A percentile compares a stretch with the other conserved stretches of the same genome.
These are phyloP conservation scores for Takifugu bimaculatus DNA, from an alignment of 2,113 vertebrate species.

Conservation along the genomic window DNA sequence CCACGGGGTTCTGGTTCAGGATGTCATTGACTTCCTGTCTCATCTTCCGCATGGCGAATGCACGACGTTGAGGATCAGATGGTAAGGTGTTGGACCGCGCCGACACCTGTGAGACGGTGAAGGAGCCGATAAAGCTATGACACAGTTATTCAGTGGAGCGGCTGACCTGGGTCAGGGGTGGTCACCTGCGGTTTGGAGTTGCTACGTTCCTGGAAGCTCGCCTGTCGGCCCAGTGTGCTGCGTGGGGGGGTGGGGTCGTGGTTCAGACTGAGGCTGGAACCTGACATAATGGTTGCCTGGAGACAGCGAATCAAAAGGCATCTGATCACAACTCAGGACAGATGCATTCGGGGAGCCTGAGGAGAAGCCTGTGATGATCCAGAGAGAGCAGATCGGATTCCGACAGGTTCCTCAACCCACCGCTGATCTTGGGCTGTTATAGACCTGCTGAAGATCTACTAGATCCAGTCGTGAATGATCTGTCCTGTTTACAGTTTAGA, in stretches of 20 bases:
- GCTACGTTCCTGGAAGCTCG: constrained; percentile 96
- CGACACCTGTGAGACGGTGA: constrained; percentile 72
- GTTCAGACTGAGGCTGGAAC: constrained; percentile 93
- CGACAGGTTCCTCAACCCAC: too few species aligned
- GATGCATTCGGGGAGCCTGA: neutral
- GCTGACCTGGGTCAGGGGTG: neutral
- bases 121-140: neutral
- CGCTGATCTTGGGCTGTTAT: too few species aligned
- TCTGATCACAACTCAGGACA: too few species aligned
- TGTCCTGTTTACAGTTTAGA: too few species aligned
- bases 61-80: constrained; percentile 87
- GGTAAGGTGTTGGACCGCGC: constrained; percentile 94
- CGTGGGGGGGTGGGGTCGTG: constrained; percentile 83
- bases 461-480: too few species aligned
- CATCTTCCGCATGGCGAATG: constrained; percentile 90
- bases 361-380: neutral
- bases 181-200: constrained; percentile 82
- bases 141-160: too few species aligned
- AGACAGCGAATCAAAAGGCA: constrained; percentile 4
- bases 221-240: constrained; percentile 89
- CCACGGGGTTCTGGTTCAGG: constrained; percentile 94
- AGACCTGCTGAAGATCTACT: too few species aligned
- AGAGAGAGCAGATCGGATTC: neutral
- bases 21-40: constrained; percentile 96
- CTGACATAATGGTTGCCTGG: constrained; percentile 98